Percentiles rank a stretch among this genome's conserved stretches.
phyloP scores from a whole-genome alignment of 2,113 vertebrate species.

The Oncorhynchus gorbuscha region DNA sequence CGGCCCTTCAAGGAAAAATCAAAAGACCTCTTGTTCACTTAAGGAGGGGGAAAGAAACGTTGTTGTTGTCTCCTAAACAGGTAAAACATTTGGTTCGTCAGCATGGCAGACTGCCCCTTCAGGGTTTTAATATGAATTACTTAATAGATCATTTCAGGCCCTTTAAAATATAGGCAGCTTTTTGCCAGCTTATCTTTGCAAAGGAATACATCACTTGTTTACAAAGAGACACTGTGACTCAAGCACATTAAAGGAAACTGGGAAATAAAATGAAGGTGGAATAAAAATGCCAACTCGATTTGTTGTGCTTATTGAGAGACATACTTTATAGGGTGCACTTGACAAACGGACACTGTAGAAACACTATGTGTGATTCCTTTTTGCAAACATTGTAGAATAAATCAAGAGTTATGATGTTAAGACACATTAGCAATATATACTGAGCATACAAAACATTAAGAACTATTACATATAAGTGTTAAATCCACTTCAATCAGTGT shows the following conservation, averaged over 20 bases:
- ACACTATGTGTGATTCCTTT: too few relatives aligned
- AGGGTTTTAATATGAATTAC: constrained; percentile 11
- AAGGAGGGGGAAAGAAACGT: constrained; percentile 64
- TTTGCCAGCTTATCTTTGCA: background rate
- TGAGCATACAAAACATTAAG: too few relatives aligned
- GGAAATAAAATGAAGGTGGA: constrained; percentile 7
- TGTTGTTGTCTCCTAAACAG: constrained; percentile 60
- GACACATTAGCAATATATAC: background rate
- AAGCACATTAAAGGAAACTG: constrained; percentile 5
- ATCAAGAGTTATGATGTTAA: background rate
- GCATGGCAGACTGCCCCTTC: constrained; percentile 35
- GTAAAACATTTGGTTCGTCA: constrained; percentile 58
- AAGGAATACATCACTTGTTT: constrained; percentile 14
- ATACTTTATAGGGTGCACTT: background rate
- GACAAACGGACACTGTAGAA: background rate
- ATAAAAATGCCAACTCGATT: constrained; percentile 31
- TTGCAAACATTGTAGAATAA: too few relatives aligned
- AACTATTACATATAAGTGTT: too few relatives aligned
- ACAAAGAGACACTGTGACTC: constrained; percentile 12
- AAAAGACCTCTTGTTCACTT: constrained; percentile 79
- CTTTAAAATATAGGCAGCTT: background rate
- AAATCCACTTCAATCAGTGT: too few relatives aligned
- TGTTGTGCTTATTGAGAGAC: background rate
- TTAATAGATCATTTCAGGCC: constrained; percentile 16
- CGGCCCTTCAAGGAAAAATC: constrained; percentile 46